phyloP scores from a whole-genome alignment of 1,140 invertebrate species.

The Ptiloglossa arizonensis region DNA sequence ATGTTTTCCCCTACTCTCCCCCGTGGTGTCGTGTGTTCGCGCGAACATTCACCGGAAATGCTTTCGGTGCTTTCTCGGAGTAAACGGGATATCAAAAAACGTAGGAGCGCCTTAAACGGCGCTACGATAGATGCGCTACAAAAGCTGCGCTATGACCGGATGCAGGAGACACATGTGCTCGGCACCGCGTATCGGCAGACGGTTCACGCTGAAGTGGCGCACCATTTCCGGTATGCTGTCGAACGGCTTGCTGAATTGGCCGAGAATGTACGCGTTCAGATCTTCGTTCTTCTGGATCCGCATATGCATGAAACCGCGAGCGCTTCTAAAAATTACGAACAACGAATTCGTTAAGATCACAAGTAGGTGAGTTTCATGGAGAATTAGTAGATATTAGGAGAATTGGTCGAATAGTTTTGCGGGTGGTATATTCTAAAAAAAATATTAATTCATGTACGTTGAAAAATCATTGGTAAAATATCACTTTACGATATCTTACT shows the following conservation, averaged over 20 bases:
- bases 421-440: no score
- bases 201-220: constrained; percentile 94
- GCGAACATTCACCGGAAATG: background rate
- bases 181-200: constrained; percentile 95
- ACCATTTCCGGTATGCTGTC: constrained; percentile 95
- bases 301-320: constrained; percentile 97
- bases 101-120: constrained; percentile 76
- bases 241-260: constrained; percentile 95
- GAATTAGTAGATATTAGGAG: no score
- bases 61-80: background rate
- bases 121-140: constrained; percentile 84
- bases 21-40: no score
- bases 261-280: constrained; percentile 90
- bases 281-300: constrained; percentile 90
- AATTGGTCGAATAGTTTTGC: no score
- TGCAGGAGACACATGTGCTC: constrained; percentile 96
- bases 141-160: constrained; percentile 92
- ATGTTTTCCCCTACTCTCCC: background rate
- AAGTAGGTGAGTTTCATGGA: no score
- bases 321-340: constrained; percentile 87
- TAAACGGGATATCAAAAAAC: constrained; percentile 63
- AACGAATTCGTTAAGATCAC: no score
- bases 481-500: no score
- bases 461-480: no score
- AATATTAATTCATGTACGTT: no score